Conservation (phyloP, 2,888 invertebrate genomes). For the Caenorhabditis becei region DNA sequence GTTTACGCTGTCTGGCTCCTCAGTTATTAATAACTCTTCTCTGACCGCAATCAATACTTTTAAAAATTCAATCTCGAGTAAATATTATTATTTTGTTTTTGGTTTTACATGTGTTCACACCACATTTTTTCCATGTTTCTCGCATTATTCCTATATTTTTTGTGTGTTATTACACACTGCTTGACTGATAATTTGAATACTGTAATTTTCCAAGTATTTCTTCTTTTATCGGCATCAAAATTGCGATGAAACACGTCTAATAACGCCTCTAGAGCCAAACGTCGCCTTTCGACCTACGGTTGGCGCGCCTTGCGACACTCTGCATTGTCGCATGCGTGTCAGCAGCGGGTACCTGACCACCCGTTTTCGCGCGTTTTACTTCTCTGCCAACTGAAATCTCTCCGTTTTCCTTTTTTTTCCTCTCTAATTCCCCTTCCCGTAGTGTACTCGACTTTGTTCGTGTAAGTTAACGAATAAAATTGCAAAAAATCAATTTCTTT, state of each 20-base stretch:
- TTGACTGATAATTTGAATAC: neutral
- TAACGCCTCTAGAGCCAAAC: neutral
- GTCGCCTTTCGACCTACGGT: neutral
- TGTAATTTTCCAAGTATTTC: neutral
- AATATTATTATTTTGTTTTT: neutral
- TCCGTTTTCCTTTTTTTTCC: neutral
- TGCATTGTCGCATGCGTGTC: too few relatives aligned
- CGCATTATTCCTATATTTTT: slow-evolving; percentile 7
- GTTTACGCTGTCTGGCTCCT: too few relatives aligned
- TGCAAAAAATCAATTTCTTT: too few relatives aligned
- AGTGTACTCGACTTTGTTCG: neutral
- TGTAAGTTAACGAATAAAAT: slow-evolving; percentile 15
- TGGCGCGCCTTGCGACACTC: neutral
- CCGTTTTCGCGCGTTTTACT: too few relatives aligned
- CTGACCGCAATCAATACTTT: neutral
- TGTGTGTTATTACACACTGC: neutral
- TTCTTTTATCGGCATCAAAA: too few relatives aligned
- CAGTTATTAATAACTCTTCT: neutral
- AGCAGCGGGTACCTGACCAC: too few relatives aligned
- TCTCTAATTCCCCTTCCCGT: too few relatives aligned
- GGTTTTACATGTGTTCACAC: neutral
- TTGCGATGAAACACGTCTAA: neutral
- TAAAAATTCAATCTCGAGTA: slow-evolving; percentile 5
- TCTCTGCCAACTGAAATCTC: too few relatives aligned
- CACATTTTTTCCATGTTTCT: slow-evolving; percentile 13